Base-by-base conservation (phyloP, 2,797 vertebrate genomes). In the Siniperca scherzeri region DNA sequence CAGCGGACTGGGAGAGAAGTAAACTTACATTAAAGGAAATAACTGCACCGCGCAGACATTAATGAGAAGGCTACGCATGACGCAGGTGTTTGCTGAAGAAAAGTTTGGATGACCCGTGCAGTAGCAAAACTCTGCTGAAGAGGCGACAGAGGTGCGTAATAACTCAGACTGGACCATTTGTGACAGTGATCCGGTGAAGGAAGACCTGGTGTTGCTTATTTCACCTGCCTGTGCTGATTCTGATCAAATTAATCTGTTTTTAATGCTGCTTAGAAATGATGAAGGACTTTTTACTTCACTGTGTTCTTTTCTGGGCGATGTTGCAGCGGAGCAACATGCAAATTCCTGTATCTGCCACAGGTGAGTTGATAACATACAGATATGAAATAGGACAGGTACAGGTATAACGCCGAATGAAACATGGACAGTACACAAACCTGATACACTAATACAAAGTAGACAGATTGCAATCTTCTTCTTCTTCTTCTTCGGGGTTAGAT, bases 311-410 rank as follows among this genome's bases (percentile, higher is more conserved):
- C 21, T 84, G 64, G 75, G 74, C 74, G 52, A 61, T 57, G 66
- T n/a, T 90, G n/a, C 82, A 56, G 80, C 70, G 38, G 72, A 78
- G 83, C 82, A 1, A 53, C 67, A 48, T 46, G 78, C 73, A 86
- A 1, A 3, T 16, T 3, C 16, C 57, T 76, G 33, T 74, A 88
- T 89, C 88, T 91, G 91, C 68, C 48, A 60, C 91, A 93, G 92
- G 93, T 94, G 89, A 94, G 93, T 74, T 17, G 12, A 70, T 16
- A 48, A 42, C 44, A 40, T 7, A 33, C 16, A 16, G 21, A 42
- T 8, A 8, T 0, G 8, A 48, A 42, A 17, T 0, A 52, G 8
- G 9, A 3, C 27, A 36, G 2, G 1, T 4, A 16, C 17, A 61
- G 17, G 33, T 16, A 13, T 36, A 3, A 4, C 4, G 30, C 69